phyloP scores from a whole-genome alignment of 2,888 invertebrate genomes.

The Eudasyphora cyanicolor region DNA sequence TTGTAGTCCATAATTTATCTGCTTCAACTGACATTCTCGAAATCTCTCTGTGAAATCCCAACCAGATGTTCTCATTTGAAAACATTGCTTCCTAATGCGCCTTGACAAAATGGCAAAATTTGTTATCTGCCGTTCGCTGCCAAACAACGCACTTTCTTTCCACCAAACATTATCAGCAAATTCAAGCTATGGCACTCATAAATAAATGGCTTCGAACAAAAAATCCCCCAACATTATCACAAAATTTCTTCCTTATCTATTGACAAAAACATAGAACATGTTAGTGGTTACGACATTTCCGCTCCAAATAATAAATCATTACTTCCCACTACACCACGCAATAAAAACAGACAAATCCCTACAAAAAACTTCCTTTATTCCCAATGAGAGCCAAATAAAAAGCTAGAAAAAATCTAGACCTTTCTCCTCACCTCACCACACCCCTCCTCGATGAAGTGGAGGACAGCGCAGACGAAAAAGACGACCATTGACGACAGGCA shows the following conservation, averaged over 20 bases:
- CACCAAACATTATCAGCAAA: background rate
- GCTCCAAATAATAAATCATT: background rate
- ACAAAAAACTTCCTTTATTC: background rate
- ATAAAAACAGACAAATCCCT: background rate
- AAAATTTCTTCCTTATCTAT: slow-evolving; percentile 5
- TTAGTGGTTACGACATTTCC: background rate
- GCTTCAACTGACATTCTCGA: background rate
- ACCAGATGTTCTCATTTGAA: background rate
- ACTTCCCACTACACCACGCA: background rate
- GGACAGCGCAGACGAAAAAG: no score
- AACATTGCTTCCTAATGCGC: background rate
- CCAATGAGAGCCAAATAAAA: background rate
- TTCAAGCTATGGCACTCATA: background rate
- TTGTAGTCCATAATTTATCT: no score
- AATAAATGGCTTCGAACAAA: background rate
- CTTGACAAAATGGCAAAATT: background rate
- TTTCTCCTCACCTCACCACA: background rate
- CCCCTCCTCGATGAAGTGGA: slow-evolving; percentile 2
- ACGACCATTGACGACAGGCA: background rate
- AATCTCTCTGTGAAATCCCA: background rate
- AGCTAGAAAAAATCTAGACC: background rate
- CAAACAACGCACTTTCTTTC: background rate
- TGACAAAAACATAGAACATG: background rate
- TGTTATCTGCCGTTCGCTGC: background rate
- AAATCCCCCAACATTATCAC: background rate